phyloP scores from a whole-genome alignment of 2,797 vertebrate species.

The Allenopithecus nigroviridis region DNA sequence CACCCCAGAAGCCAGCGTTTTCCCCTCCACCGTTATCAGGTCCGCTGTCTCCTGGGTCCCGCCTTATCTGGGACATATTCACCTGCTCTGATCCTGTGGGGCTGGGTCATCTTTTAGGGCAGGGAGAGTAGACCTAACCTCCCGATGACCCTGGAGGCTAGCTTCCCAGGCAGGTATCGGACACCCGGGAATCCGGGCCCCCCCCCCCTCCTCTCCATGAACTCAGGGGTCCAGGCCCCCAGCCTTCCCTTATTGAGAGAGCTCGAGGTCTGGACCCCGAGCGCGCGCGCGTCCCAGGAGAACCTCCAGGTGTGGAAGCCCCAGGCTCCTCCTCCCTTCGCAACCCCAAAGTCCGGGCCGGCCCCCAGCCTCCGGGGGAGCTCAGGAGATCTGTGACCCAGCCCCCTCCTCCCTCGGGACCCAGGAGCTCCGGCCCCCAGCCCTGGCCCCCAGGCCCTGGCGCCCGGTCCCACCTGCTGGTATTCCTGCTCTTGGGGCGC shows the following conservation, averaged over 20 bases:
- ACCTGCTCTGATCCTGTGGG: background rate
- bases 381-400: background rate
- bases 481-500: constrained; percentile 81
- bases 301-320: background rate
- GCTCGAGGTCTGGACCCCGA: background rate
- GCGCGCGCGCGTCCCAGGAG: background rate
- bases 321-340: background rate
- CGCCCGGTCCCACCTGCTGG: constrained; percentile 81
- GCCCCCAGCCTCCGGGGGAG: background rate
- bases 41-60: background rate
- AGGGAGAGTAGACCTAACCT: background rate
- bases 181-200: background rate
- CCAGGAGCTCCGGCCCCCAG: background rate
- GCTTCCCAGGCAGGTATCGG: background rate
- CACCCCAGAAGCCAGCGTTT: background rate
- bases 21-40: background rate
- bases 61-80: background rate
- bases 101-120: background rate
- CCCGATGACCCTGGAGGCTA: background rate
- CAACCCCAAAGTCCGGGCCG: background rate
- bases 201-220: background rate
- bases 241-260: background rate
- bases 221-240: background rate
- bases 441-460: background rate
- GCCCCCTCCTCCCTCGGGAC: background rate